Conservation (phyloP, 2,113 vertebrate species). For the Plestiodon gilberti region DNA sequence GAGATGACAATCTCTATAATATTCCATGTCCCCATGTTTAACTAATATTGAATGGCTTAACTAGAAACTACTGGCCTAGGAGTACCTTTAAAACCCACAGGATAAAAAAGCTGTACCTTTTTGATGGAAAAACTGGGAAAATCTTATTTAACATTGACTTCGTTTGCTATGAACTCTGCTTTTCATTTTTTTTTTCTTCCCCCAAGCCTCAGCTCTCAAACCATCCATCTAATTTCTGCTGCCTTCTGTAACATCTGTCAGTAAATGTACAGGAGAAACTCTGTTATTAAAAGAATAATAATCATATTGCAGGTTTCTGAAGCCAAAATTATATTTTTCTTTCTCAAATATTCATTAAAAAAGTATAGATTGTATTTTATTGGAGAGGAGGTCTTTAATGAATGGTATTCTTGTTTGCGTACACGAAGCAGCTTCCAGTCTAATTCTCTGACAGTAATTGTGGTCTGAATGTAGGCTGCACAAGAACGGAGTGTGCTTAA, state of each 20-base stretch:
- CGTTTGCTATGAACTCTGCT: constrained; percentile 2
- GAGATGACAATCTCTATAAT: constrained; percentile 1
- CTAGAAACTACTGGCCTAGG: constrained; percentile 14
- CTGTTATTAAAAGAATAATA: constrained; percentile 72
- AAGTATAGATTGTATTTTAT: constrained; percentile 70
- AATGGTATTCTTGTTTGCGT: constrained; percentile 75
- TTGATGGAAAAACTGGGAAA: constrained; percentile 37
- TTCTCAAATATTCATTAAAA: constrained; percentile 77
- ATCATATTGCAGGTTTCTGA: constrained; percentile 62
- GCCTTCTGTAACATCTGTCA: constrained; percentile 53
- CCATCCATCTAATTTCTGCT: constrained; percentile 45
- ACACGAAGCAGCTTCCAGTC: constrained; percentile 75
- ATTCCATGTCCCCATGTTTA: constrained; percentile 23
- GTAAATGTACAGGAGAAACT: constrained; percentile 54
- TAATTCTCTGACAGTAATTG: constrained; percentile 79
- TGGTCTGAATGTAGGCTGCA: constrained; percentile 69
- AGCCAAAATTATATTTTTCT: constrained; percentile 68
- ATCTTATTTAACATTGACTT: constrained; percentile 61
- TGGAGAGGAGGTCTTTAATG: constrained; percentile 78
- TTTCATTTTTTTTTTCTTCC: constrained; percentile 38
- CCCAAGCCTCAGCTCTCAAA: constrained; percentile 43
- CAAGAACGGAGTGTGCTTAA: constrained; percentile 63
- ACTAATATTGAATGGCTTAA: constrained; percentile 35
- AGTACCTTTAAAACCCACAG: constrained; percentile 32
- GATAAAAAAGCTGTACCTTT: constrained; percentile 9